Conservation (phyloP, 2,797 vertebrate genomes). For the Garrulus glandarius region DNA sequence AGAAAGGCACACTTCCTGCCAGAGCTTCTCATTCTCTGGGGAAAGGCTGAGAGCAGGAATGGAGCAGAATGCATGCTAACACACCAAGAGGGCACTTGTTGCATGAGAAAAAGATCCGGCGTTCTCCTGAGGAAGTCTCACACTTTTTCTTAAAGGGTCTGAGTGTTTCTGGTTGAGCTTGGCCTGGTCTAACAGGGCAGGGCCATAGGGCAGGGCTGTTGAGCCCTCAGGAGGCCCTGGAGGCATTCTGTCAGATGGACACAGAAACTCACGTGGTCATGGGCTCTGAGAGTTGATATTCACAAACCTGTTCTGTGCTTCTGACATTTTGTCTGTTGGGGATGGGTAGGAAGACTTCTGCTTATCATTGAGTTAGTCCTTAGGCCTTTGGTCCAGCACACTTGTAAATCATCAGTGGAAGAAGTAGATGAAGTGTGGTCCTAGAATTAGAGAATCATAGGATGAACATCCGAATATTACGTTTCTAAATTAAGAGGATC, state of each 20-base stretch:
- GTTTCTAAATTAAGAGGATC: neutral
- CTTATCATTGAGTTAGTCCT: neutral
- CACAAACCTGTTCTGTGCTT: neutral
- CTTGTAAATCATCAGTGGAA: neutral
- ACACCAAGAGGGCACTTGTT: neutral
- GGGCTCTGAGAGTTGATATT: neutral
- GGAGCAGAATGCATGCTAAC: fast-evolving
- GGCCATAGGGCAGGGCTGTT: neutral
- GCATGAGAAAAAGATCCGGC: neutral
- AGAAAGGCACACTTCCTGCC: neutral
- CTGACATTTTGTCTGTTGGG: neutral
- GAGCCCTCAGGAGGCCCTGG: neutral
- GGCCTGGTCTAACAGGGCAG: neutral
- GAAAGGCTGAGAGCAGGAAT: neutral
- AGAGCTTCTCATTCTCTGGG: neutral
- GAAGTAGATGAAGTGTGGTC: neutral
- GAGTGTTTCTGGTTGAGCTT: neutral
- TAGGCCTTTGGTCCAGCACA: neutral
- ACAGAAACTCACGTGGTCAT: neutral
- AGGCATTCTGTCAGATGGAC: neutral
- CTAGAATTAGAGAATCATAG: neutral
- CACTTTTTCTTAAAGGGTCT: neutral
- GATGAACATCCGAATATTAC: neutral
- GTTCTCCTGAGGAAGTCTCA: neutral
- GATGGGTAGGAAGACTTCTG: neutral